Evolutionary conservation across 2,113 vertebrate genomes (phyloP).

Genomic region (Ophiodon elongatus): DNA sequence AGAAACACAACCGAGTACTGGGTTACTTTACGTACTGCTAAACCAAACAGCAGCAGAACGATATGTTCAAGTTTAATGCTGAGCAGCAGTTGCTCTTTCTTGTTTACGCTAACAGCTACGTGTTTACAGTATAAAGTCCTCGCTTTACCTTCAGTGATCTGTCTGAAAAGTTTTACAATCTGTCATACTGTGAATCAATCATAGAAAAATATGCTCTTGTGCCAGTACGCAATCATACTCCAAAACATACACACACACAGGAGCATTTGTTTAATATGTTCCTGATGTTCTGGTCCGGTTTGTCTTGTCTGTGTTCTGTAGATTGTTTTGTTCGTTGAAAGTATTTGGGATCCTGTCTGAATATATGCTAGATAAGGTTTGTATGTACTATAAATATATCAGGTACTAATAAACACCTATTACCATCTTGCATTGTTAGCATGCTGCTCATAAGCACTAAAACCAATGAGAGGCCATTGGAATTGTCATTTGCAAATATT

Average conservation of each 20-base stretch:
- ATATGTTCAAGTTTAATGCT: background rate
- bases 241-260: background rate
- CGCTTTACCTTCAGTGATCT: background rate
- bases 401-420: background rate
- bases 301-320: background rate
- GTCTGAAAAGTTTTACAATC: background rate
- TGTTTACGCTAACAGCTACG: background rate
- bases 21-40: background rate
- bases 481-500: background rate
- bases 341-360: background rate
- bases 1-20: background rate
- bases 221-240: background rate
- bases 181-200: background rate
- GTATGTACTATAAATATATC: background rate
- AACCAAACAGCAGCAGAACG: background rate
- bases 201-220: background rate
- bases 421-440: background rate
- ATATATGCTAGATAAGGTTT: background rate
- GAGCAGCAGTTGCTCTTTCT: too few relatives aligned
- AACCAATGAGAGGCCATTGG: background rate
- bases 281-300: background rate
- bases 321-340: background rate
- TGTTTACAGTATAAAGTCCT: background rate
- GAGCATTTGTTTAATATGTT: constrained; percentile 5
- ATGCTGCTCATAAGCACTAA: background rate